These are phyloP conservation scores for Sinelater perroti DNA, from an alignment of 2,888 invertebrate species.

Conservation along the genomic window DNA sequence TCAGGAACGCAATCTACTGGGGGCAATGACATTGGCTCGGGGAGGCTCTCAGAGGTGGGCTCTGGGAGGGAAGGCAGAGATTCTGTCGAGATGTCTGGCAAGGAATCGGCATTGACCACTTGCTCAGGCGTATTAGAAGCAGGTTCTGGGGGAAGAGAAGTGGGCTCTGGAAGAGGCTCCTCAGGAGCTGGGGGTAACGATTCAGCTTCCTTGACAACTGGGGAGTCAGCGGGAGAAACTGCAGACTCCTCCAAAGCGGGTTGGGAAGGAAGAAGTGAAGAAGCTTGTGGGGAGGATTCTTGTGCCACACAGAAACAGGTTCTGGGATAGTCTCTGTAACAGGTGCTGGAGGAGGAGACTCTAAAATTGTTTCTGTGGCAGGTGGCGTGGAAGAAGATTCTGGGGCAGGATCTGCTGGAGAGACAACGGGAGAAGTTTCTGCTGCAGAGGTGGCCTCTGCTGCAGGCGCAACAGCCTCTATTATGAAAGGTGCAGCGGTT, in stretches of 20 bases:
- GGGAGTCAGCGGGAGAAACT: constrained; percentile 22
- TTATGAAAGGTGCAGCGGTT: too few species aligned
- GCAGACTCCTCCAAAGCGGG: constrained; percentile 10
- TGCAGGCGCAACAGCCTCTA: too few species aligned
- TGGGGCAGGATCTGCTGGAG: too few species aligned
- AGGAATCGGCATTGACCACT: constrained; percentile 56
- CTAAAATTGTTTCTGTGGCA: too few species aligned
- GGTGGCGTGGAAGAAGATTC: too few species aligned
- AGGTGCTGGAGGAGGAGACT: too few species aligned
- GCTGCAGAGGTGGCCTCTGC: too few species aligned
- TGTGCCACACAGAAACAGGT: constrained; percentile 6
- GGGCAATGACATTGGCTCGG: constrained; percentile 59
- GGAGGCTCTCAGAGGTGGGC: constrained; percentile 54
- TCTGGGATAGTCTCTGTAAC: constrained; percentile 4
- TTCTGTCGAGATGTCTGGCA: constrained; percentile 59
- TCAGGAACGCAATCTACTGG: constrained; percentile 59
- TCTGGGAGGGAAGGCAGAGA: constrained; percentile 57
- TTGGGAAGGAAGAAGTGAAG: background rate
- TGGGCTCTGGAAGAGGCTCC: constrained; percentile 31
- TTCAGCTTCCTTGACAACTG: constrained; percentile 14
- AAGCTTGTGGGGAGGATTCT: constrained; percentile 11
- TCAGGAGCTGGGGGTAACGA: constrained; percentile 28
- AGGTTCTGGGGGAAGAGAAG: constrained; percentile 26
- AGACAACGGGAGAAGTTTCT: too few species aligned
- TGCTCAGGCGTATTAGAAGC: constrained; percentile 38